A percentile compares a stretch with the other conserved stretches of the same genome.
phyloP scores from a whole-genome alignment of 2,888 invertebrate species.

The Chalcosyrphus nemorum region DNA sequence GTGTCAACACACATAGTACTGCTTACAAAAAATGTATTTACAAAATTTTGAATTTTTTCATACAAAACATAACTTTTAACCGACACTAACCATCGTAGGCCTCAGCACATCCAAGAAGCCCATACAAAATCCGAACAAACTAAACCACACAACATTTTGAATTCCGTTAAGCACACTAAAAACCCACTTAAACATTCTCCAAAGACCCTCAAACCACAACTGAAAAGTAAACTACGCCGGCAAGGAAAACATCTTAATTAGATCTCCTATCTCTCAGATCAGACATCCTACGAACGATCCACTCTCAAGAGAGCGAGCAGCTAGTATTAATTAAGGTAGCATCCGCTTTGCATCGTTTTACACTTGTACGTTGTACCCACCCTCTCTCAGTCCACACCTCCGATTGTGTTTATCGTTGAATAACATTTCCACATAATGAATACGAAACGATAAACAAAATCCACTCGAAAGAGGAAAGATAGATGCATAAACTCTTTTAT shows the following conservation, averaged over 20 bases:
- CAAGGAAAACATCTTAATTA: conserved; percentile 43
- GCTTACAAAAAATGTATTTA: too few relatives aligned
- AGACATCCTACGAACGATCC: conserved; percentile 25
- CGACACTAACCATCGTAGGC: conserved; percentile 20
- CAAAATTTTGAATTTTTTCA: background rate
- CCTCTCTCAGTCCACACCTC: background rate
- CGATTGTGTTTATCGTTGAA: conserved; percentile 37
- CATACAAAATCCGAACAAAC: conserved; percentile 31
- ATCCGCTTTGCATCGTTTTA: conserved; percentile 61
- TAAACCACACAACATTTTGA: conserved; percentile 24
- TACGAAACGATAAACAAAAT: conserved; percentile 55
- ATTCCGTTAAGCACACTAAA: conserved; percentile 1
- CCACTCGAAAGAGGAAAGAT: conserved; percentile 33
- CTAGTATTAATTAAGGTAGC: conserved; percentile 60
- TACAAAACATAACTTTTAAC: background rate
- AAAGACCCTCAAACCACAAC: conserved; percentile 54
- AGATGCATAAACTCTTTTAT: conserved; percentile 3
- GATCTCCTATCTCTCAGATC: conserved; percentile 55
- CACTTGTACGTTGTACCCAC: conserved; percentile 38
- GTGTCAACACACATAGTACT: too few relatives aligned
- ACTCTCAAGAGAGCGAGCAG: conserved; percentile 18
- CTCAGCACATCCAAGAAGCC: conserved; percentile 10
- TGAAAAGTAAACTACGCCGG: conserved; percentile 49
- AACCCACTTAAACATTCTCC: conserved; percentile 61
- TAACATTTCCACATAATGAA: conserved; percentile 48